These are phyloP conservation scores for Ormyrus rosae DNA, from an alignment of 2,888 invertebrate genomes.

Conservation along the genomic window DNA sequence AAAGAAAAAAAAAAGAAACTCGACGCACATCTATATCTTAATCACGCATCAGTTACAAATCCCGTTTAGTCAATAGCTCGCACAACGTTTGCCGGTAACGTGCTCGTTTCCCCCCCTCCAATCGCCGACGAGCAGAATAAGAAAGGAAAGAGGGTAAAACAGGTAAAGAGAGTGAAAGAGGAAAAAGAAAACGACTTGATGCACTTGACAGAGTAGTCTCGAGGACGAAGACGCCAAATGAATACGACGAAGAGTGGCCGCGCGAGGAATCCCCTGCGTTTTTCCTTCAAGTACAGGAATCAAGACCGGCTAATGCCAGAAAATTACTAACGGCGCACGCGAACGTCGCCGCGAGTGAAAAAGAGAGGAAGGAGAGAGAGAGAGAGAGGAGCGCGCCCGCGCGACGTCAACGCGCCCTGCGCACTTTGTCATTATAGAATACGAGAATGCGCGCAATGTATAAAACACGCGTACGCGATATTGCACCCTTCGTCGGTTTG, in stretches of 20 bases:
- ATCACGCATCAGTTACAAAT: slow-evolving; percentile 22
- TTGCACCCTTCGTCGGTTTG: slow-evolving; percentile 7
- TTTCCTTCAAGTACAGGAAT: slow-evolving; percentile 33
- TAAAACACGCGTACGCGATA: not conserved
- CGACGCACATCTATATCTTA: slow-evolving; percentile 24
- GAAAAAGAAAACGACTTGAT: slow-evolving; percentile 1
- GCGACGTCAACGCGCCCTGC: not conserved
- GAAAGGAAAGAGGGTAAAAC: not conserved
- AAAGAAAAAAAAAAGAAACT: slow-evolving; percentile 29
- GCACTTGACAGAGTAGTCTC: slow-evolving; percentile 29
- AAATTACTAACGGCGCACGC: slow-evolving; percentile 43
- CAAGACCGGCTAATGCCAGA: slow-evolving; percentile 38
- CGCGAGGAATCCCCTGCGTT: slow-evolving; percentile 22
- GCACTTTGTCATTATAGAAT: not conserved
- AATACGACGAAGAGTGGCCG: slow-evolving; percentile 39
- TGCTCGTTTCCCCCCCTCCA: not conserved
- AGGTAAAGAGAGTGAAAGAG: not conserved
- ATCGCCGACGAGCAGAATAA: slow-evolving; percentile 5
- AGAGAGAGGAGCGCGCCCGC: no score
- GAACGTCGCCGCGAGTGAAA: not conserved
- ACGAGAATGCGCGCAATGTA: not conserved
- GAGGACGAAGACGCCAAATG: slow-evolving; percentile 35
- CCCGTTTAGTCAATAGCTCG: slow-evolving; percentile 44
- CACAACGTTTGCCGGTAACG: not conserved
- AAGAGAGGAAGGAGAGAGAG: no score